Percentiles rank a stretch among this genome's conserved stretches.
phyloP scores from a whole-genome alignment of 2,888 invertebrate species.

The Rhaphigaster nebulosa region DNA sequence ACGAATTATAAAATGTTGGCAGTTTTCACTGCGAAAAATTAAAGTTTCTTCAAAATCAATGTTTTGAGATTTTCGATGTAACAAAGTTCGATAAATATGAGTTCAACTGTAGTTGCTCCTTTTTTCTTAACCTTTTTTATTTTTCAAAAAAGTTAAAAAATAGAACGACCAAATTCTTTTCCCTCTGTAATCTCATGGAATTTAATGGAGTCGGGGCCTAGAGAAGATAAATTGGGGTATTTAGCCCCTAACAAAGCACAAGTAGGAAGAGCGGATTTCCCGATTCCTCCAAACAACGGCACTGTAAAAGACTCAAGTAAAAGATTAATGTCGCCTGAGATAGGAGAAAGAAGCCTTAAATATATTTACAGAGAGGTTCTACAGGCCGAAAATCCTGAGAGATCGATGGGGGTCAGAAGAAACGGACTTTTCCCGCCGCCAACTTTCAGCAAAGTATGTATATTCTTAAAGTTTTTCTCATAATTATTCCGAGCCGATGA shows the following conservation, averaged over 20 bases:
- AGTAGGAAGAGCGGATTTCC: slow-evolving; percentile 35
- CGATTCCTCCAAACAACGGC: slow-evolving; percentile 9
- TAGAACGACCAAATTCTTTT: background rate
- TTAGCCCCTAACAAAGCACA: background rate
- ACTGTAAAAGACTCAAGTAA: slow-evolving; percentile 28
- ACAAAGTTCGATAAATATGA: too few species aligned
- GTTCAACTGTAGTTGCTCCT: too few species aligned
- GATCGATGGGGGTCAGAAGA: slow-evolving; percentile 39
- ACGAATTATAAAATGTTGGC: too few species aligned
- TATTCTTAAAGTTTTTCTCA: slow-evolving; percentile 41
- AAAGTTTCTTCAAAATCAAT: too few species aligned
- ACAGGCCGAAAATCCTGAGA: slow-evolving; percentile 17
- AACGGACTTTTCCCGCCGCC: background rate
- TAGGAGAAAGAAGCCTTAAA: slow-evolving; percentile 34
- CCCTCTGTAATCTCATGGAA: background rate
- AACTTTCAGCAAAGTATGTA: slow-evolving; percentile 35
- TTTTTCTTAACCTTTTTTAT: background rate
- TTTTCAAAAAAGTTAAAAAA: background rate
- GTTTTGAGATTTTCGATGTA: too few species aligned
- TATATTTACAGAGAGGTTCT: slow-evolving; percentile 34
- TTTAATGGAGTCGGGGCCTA: slow-evolving; percentile 29
- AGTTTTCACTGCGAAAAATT: too few species aligned
- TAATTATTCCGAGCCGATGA: slow-evolving; percentile 43
- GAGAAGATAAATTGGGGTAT: slow-evolving; percentile 40
- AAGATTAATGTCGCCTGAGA: slow-evolving; percentile 11